Evolutionary conservation across 2,113 vertebrate species (phyloP), one percentile per base, ranked within the genome.

Genomic region (Phalacrocorax brasilianus): DNA sequence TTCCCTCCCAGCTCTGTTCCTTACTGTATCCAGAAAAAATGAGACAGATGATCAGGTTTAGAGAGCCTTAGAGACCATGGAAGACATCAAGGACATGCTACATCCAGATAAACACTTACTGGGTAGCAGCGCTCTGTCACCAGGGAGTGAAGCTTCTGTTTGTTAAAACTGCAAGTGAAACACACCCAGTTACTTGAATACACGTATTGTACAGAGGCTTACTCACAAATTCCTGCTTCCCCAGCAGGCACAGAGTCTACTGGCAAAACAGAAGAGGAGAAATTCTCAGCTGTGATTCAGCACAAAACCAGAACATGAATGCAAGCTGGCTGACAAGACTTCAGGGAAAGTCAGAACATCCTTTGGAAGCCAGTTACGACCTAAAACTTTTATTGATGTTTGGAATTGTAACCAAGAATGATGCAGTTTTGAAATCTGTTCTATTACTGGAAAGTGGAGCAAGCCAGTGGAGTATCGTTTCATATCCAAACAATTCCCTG

Each of bases 81-180:
- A 9, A 35, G 47, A 61, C 21, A 6, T 6, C 33, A 59, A 81
- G 53, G 63, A 53, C 33, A 55, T 1, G 1, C 17, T 23, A 21
- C 23, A 12, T 7, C 15, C 80, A 20, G 40, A 30, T 7, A 35
- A 67, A 62, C 78, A 98, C 99, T 97, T 92, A 99, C 99, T 8
- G 99, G 99, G 89, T 99, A 99, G 98, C 99, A 99, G 49, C 98
- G 97, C 89, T 99, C 99, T 1, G 99, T 99, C 75, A 99, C 99
- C 97, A 99, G 90, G 27, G 97, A 98, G 97, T 99, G 99, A 85
- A 99, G 98, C 10, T 98, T 99, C 91, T 98, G 97, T 77, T 98
- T 99, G 97, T 99, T 97, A 75, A 99, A 99, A 56, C 99, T 99
- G 97, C 45, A 97, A 88, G 49, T 5, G 73, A 94, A 91, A 63